A percentile compares a stretch with the other conserved stretches of the same genome.
Conservation (phyloP, 2,888 invertebrate species). For the Ferdinandea cuprea region DNA sequence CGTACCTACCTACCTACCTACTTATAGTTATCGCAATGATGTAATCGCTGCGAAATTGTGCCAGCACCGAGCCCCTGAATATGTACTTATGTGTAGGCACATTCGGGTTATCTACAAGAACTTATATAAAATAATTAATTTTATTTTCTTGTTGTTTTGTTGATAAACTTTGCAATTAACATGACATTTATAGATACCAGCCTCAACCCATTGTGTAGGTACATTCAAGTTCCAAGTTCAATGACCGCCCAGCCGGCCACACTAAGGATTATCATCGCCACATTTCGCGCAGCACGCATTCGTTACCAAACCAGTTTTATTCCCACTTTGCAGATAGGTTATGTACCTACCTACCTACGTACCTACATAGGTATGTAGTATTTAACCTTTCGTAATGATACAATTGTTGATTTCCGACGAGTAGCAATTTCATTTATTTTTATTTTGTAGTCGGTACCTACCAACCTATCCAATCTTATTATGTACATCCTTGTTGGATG, state of each 20-base stretch:
- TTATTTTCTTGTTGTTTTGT: too few species aligned
- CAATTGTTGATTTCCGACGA: slow-evolving; percentile 42
- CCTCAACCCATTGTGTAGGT: slow-evolving; percentile 6
- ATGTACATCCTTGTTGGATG: slow-evolving; percentile 15
- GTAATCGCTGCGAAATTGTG: too few species aligned
- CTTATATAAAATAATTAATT: too few species aligned
- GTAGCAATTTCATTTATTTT: slow-evolving; percentile 32
- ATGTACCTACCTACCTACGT: too few species aligned
- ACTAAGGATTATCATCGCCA: slow-evolving; percentile 1
- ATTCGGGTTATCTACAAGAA: too few species aligned
- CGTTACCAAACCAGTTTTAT: slow-evolving; percentile 27
- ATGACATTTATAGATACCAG: neutral
- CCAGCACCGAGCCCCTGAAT: too few species aligned
- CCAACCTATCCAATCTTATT: neutral
- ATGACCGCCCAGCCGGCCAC: too few species aligned
- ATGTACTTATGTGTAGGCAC: too few species aligned
- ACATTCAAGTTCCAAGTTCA: slow-evolving; percentile 22
- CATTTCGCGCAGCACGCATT: neutral
- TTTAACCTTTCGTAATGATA: slow-evolving; percentile 46
- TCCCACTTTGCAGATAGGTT: neutral
- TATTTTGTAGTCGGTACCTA: too few species aligned
- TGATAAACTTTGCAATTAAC: neutral
- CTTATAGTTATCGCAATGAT: too few species aligned
- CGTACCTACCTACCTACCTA: too few species aligned
- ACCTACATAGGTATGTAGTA: too few species aligned